phyloP scores from a whole-genome alignment of 2,888 invertebrate species.

The Drosophila algonquin region DNA sequence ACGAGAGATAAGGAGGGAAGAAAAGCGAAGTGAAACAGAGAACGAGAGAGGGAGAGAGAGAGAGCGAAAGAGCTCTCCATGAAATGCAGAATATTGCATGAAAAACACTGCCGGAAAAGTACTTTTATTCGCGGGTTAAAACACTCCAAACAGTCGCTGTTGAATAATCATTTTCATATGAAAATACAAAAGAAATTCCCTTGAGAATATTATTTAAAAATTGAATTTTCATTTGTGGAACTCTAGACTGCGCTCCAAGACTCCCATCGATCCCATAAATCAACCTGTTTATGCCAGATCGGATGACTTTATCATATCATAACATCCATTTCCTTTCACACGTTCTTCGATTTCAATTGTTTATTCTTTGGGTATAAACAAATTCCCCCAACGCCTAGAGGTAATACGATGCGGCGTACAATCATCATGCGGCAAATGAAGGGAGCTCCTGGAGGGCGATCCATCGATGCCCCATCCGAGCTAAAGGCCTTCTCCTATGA shows the following conservation, averaged over 20 bases:
- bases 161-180: too few species aligned
- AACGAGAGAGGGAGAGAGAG: too few species aligned
- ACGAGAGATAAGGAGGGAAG: constrained; percentile 25
- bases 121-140: too few species aligned
- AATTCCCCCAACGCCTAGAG: neutral
- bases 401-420: neutral
- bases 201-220: too few species aligned
- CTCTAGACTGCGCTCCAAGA: too few species aligned
- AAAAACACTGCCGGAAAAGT: neutral
- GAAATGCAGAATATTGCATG: neutral
- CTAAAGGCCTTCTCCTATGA: too few species aligned
- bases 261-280: neutral
- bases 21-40: neutral
- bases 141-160: too few species aligned
- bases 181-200: too few species aligned
- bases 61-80: neutral
- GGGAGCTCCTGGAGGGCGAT: neutral
- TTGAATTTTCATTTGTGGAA: too few species aligned
- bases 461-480: neutral
- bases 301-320: neutral
- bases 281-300: neutral
- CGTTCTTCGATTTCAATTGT: neutral
- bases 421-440: neutral
- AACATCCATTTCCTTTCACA: too few species aligned
- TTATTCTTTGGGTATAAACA: neutral